Percentiles rank a stretch among this genome's conserved stretches.
phyloP scores from a whole-genome alignment of 2,113 vertebrate genomes.

The Onychostoma macrolepis region DNA sequence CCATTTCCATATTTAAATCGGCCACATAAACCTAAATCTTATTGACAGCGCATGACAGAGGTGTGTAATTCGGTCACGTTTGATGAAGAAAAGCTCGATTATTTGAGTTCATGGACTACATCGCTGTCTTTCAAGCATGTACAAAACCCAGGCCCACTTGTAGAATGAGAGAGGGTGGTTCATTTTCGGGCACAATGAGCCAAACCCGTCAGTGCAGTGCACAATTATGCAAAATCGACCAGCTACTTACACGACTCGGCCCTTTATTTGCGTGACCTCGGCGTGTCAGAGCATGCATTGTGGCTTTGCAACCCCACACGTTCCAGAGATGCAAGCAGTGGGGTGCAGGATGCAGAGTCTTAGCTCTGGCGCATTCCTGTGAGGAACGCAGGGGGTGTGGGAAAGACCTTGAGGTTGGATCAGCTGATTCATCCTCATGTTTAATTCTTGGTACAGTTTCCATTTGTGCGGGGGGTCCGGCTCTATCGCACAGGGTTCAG shows the following conservation, averaged over 20 bases:
- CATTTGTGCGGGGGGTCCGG: slow-evolving; percentile 70
- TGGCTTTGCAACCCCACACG: slow-evolving; percentile 58
- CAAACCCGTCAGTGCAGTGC: slow-evolving; percentile 45
- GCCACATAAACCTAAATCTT: slow-evolving; percentile 46
- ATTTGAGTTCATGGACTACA: slow-evolving; percentile 51
- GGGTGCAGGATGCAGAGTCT: slow-evolving; percentile 57
- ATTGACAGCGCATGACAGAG: slow-evolving; percentile 42
- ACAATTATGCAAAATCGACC: slow-evolving; percentile 60
- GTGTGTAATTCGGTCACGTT: slow-evolving; percentile 60
- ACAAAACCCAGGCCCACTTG: slow-evolving; percentile 54
- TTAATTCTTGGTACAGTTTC: slow-evolving; percentile 70
- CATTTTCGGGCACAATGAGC: slow-evolving; percentile 55
- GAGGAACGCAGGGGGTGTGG: slow-evolving; percentile 69
- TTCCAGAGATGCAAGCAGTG: slow-evolving; percentile 72
- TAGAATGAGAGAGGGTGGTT: slow-evolving; percentile 50
- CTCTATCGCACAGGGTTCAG: slow-evolving; percentile 72
- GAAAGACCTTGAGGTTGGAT: slow-evolving; percentile 68
- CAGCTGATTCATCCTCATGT: slow-evolving; percentile 70
- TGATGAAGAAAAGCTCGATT: slow-evolving; percentile 60
- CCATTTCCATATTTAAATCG: slow-evolving; percentile 60
- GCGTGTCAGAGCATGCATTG: slow-evolving; percentile 54
- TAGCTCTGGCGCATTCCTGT: slow-evolving; percentile 64
- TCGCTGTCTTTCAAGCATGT: slow-evolving; percentile 42
- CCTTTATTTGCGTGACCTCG: slow-evolving; percentile 55
- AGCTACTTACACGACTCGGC: slow-evolving; percentile 46